Conservation (phyloP, 2,797 vertebrate genomes). For the Kryptolebias ocellatus region DNA sequence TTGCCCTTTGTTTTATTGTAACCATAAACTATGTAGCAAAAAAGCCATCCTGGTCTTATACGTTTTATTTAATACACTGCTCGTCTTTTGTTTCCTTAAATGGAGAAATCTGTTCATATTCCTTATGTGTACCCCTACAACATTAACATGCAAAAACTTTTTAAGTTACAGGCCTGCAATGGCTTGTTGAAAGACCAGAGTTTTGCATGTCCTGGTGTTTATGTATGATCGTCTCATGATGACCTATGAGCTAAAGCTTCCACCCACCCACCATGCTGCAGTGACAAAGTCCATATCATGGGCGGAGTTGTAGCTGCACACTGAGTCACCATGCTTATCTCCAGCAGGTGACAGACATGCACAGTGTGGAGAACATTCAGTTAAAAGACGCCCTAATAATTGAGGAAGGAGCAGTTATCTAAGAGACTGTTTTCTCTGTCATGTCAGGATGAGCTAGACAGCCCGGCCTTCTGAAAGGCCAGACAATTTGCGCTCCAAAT, state of each 20-base stretch:
- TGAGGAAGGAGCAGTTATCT: slow-evolving; percentile 71
- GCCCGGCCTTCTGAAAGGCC: slow-evolving; percentile 70
- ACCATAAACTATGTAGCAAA: background rate
- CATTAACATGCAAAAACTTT: background rate
- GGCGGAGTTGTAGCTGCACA: slow-evolving; percentile 25
- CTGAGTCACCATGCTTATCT: slow-evolving; percentile 45
- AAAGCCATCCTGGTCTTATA: background rate
- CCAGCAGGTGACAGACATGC: slow-evolving; percentile 54
- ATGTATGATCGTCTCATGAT: slow-evolving; percentile 27
- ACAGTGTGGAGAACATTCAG: slow-evolving; percentile 49
- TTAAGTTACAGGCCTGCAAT: background rate
- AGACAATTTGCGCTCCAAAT: slow-evolving; percentile 76
- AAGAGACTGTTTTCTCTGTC: slow-evolving; percentile 69
- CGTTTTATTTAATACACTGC: background rate
- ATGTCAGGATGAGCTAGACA: slow-evolving; percentile 70
- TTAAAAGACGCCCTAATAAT: slow-evolving; percentile 71
- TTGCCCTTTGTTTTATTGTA: too few relatives aligned
- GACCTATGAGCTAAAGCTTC: slow-evolving; percentile 44
- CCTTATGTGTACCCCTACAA: background rate
- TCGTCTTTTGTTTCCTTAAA: background rate
- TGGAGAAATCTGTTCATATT: background rate
- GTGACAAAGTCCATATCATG: slow-evolving; percentile 47
- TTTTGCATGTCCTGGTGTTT: slow-evolving; percentile 12
- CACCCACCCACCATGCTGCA: slow-evolving; percentile 18
- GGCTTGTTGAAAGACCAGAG: background rate